phyloP scores from a whole-genome alignment of 2,888 invertebrate genomes.

The Bhutanitis thaidina region DNA sequence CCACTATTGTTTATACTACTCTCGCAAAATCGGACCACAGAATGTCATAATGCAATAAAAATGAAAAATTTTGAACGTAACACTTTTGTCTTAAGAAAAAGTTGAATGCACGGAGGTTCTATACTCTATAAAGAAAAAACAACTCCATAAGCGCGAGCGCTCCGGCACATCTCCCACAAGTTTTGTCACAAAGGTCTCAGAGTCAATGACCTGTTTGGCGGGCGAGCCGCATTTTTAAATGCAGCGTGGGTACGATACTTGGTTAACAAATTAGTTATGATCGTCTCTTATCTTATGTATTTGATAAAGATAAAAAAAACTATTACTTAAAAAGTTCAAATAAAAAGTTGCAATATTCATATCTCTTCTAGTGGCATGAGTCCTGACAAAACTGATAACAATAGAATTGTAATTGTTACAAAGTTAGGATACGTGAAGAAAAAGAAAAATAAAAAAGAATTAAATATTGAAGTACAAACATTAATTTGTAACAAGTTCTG shows the following conservation, averaged over 20 bases:
- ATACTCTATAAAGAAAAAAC: slow-evolving; percentile 31
- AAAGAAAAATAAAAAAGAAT: too few species aligned
- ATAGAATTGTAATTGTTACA: too few species aligned
- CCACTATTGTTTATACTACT: too few species aligned
- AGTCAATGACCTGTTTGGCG: slow-evolving; percentile 72
- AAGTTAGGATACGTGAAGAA: too few species aligned
- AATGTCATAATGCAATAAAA: slow-evolving; percentile 16
- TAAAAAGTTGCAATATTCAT: not conserved
- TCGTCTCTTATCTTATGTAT: slow-evolving; percentile 9
- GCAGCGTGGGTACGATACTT: slow-evolving; percentile 39
- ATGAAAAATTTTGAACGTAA: slow-evolving; percentile 19
- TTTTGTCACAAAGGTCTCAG: slow-evolving; percentile 71
- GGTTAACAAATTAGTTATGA: slow-evolving; percentile 2
- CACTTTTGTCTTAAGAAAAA: slow-evolving; percentile 27
- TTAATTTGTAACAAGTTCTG: too few species aligned
- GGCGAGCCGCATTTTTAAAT: slow-evolving; percentile 70
- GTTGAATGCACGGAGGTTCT: slow-evolving; percentile 35
- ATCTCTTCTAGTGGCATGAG: too few species aligned
- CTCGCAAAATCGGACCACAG: too few species aligned
- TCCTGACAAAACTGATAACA: too few species aligned
- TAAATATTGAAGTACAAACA: too few species aligned
- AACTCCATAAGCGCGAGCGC: slow-evolving; percentile 38
- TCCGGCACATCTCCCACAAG: slow-evolving; percentile 64
- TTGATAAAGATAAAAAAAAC: slow-evolving; percentile 11
- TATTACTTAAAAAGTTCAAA: not conserved